Conservation (phyloP, 2,113 vertebrate species). For the Ornithorhynchus anatinus region DNA sequence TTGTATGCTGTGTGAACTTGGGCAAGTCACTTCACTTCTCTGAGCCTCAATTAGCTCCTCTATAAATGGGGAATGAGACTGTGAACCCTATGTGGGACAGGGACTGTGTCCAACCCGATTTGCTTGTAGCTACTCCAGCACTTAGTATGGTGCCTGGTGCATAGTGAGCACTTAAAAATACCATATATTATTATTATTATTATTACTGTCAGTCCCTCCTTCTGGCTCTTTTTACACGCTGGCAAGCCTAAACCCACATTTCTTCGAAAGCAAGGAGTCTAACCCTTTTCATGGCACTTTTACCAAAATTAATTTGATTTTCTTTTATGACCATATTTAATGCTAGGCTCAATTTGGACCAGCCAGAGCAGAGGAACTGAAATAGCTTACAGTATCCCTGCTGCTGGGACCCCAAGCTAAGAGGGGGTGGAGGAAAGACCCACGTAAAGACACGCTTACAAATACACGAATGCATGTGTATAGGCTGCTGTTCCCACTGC, state of each 20-base stretch:
- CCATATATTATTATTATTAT: too few relatives aligned
- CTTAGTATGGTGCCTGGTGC: too few relatives aligned
- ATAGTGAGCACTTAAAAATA: too few relatives aligned
- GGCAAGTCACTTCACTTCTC: too few relatives aligned
- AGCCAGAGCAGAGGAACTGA: constrained; percentile 32
- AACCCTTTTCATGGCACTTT: constrained; percentile 56
- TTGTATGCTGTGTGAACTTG: too few relatives aligned
- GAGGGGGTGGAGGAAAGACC: constrained; percentile 2
- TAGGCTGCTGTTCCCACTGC: not conserved
- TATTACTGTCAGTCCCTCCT: too few relatives aligned
- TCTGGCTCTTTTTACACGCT: constrained; percentile 10
- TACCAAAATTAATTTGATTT: constrained; percentile 66
- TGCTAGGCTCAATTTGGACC: constrained; percentile 49
- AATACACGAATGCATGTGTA: not conserved
- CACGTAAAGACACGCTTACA: too few relatives aligned
- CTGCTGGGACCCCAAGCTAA: constrained; percentile 15
- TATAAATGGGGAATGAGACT: too few relatives aligned
- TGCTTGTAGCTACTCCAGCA: too few relatives aligned
- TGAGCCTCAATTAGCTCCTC: too few relatives aligned
- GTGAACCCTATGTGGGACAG: too few relatives aligned
- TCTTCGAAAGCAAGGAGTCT: constrained; percentile 58
- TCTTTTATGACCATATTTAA: constrained; percentile 48
- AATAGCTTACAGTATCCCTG: constrained; percentile 5
- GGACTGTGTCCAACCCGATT: too few relatives aligned
- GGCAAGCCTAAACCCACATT: constrained; percentile 20